Evolutionary conservation across 35 echinoderm and acorn worm genomes (phyloP), one percentile per base, ranked within the genome.

Genomic region (Hemicentrotus pulcherrimus): DNA sequence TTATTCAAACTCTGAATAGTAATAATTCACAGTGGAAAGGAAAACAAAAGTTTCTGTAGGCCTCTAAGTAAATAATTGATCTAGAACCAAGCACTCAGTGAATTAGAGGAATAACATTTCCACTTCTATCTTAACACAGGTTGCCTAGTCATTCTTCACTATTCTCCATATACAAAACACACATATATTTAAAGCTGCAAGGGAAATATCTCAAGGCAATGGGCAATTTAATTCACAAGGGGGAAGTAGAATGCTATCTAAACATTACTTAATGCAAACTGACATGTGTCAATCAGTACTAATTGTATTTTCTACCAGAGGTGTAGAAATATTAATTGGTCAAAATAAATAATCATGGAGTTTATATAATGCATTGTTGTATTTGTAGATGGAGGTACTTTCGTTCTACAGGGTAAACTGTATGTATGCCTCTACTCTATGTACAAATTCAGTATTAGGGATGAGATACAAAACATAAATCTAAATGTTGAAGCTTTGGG

Each of bases 201-300:
- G 6, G 24, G n/a, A 78, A 78, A 78, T 78, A 78, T 78, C 65
- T 78, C 7, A 2, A 78, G 65, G 65, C 65, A 78, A 78, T 78
- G 65, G 65, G 22, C 65, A 78, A 28, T 22, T 30, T 28, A 78
- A 22, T 5, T 78, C 65, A 78, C 65, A 78, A 28, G 65, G 65
- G 65, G 65, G 24, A 7, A 78, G 19, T n/a, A 78, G 65, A 78
- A 78, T 78, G 65, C 65, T 78, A 78, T 78, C 19, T 5, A 78
- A 78, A 78, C 65, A 78, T 78, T 78, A 7, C 65, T 78, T 78
- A 78, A 78, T 78, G 65, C 65, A 78, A 78, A 78, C 6, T 78
- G 65, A 78, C 65, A 78, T 28, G 65, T 78, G 65, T 78, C 65
- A 78, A 28, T 78, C 65, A 78, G 65, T n/a, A 78, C 65, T 78